These are phyloP conservation scores for Rhamnusium bicolor DNA, from an alignment of 2,888 invertebrate species.

Conservation along the genomic window DNA sequence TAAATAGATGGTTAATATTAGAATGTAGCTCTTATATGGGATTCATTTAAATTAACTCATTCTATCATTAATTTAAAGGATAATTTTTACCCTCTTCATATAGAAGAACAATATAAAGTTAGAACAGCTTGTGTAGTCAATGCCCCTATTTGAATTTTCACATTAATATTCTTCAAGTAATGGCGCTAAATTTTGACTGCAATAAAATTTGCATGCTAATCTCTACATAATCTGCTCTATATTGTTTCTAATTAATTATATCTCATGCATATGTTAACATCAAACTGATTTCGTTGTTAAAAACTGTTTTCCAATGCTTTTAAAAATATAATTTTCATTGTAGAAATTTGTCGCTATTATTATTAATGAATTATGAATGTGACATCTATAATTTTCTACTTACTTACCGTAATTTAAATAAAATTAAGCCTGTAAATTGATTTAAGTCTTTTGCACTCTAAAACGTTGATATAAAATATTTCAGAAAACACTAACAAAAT, in stretches of 20 bases:
- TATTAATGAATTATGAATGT: background rate
- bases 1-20: slow-evolving; percentile 1
- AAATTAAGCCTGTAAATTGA: slow-evolving; percentile 23
- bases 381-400: slow-evolving; percentile 17
- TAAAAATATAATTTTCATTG: background rate
- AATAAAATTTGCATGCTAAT: background rate
- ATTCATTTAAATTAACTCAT: no score
- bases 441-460: slow-evolving; percentile 44
- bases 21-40: background rate
- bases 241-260: background rate
- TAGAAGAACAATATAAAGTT: background rate
- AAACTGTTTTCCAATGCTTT: background rate
- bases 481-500: slow-evolving; percentile 53
- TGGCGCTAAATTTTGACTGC: background rate
- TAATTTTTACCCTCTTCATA: no score
- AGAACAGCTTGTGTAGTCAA: background rate
- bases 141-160: background rate
- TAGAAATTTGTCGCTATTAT: background rate
- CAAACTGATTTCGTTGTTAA: background rate
- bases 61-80: no score
- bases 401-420: slow-evolving; percentile 32
- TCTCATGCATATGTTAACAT: background rate
- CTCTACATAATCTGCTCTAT: background rate
- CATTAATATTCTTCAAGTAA: background rate
- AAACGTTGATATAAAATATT: slow-evolving; percentile 45